Percentiles rank a stretch among this genome's conserved stretches.
Conservation (phyloP, 2,888 invertebrate genomes). For the Protonemura montana region DNA sequence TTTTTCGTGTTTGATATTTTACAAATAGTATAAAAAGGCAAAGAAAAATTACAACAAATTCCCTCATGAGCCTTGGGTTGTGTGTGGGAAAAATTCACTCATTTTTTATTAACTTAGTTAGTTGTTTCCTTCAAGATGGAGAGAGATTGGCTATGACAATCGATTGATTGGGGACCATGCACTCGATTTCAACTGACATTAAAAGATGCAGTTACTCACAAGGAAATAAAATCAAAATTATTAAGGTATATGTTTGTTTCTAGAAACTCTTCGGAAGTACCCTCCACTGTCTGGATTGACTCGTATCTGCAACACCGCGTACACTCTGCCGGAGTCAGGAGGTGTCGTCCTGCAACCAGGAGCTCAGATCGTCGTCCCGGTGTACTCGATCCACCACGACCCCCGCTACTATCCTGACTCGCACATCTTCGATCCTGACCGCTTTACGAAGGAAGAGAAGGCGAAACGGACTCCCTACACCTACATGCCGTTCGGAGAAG, state of each 20-base stretch:
- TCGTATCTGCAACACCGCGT: constrained; percentile 56
- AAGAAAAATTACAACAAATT: too few species aligned
- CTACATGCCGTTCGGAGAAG: constrained; percentile 62
- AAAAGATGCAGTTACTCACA: too few species aligned
- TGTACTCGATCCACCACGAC: constrained; percentile 59
- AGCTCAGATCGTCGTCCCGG: constrained; percentile 55
- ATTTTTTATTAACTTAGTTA: too few species aligned
- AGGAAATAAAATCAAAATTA: too few species aligned
- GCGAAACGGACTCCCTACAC: constrained; percentile 55
- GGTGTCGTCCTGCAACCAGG: constrained; percentile 56
- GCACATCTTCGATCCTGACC: constrained; percentile 61
- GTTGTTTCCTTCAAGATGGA: too few species aligned
- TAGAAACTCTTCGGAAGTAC: constrained; percentile 62
- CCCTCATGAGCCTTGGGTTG: too few species aligned
- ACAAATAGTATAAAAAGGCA: too few species aligned
- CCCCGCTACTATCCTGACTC: constrained; percentile 60
- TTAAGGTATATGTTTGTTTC: not conserved
- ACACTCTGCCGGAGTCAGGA: constrained; percentile 58
- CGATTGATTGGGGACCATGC: too few species aligned
- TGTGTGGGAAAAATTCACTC: too few species aligned
- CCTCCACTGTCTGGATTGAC: constrained; percentile 59
- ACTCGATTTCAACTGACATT: too few species aligned
- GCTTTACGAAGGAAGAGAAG: constrained; percentile 58
- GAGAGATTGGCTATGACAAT: too few species aligned
- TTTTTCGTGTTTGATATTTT: too few species aligned